Evolutionary conservation across 2,888 invertebrate species (phyloP).

Genomic region (Yponomeuta cagnagella): DNA sequence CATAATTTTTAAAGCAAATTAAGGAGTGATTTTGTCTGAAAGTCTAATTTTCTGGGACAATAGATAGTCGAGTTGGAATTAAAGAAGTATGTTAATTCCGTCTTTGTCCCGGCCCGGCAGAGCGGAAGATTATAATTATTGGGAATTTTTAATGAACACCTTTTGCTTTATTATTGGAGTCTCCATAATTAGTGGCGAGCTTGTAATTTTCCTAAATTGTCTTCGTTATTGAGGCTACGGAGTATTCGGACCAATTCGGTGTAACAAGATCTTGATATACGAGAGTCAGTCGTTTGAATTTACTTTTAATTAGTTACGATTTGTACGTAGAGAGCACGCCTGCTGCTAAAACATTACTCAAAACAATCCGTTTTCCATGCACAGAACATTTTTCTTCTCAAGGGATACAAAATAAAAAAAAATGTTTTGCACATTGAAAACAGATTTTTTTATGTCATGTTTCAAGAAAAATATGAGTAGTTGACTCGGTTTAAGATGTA

Average conservation of each 20-base stretch:
- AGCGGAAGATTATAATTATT: conserved; percentile 73
- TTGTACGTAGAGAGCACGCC: not conserved
- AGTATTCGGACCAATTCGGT: not conserved
- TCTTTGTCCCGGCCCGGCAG: conserved; percentile 61
- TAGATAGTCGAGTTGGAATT: conserved; percentile 63
- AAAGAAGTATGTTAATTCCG: conserved; percentile 70
- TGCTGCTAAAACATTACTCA: too few relatives aligned
- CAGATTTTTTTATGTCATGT: too few relatives aligned
- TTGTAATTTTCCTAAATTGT: not conserved
- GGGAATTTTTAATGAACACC: conserved; percentile 50
- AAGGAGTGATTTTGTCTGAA: conserved; percentile 54
- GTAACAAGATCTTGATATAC: not conserved
- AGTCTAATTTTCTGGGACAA: conserved; percentile 68
- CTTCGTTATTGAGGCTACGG: not conserved
- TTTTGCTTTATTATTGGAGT: conserved; percentile 20
- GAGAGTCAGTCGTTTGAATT: not conserved
- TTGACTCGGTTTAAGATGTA: too few relatives aligned
- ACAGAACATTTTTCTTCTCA: too few relatives aligned
- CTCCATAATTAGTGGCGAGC: not conserved
- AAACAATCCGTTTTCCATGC: too few relatives aligned
- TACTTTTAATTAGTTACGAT: not conserved
- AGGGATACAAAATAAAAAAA: too few relatives aligned
- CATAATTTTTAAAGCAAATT: conserved; percentile 62
- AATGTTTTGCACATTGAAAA: too few relatives aligned
- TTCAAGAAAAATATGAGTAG: too few relatives aligned